phyloP scores from a whole-genome alignment of 2,888 invertebrate genomes.

The Lampropteryx suffumata region DNA sequence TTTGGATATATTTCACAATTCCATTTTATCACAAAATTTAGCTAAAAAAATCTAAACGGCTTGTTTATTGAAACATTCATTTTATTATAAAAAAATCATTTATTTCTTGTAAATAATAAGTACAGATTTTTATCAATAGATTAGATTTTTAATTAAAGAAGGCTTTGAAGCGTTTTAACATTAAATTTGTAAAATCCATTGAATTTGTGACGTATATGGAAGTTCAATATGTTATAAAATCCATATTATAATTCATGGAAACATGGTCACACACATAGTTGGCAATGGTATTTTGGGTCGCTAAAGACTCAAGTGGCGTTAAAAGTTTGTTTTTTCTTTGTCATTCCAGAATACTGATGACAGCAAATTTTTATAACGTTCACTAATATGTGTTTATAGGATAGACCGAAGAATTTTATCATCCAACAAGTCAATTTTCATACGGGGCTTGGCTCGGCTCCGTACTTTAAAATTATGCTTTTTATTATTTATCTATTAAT shows the following conservation, averaged over 20 bases:
- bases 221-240: constrained; percentile 38
- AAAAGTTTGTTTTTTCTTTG: too few relatives aligned
- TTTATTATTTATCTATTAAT: constrained; percentile 1
- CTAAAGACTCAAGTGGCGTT: too few relatives aligned
- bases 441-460: background rate
- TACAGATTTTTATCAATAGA: constrained; percentile 58
- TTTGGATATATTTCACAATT: background rate
- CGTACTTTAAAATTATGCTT: constrained; percentile 8
- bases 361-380: too few relatives aligned
- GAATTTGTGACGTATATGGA: constrained; percentile 31
- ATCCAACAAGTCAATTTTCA: constrained; percentile 4
- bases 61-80: constrained; percentile 15
- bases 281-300: background rate
- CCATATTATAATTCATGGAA: constrained; percentile 48
- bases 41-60: constrained; percentile 19
- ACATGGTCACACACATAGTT: constrained; percentile 13
- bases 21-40: constrained; percentile 29
- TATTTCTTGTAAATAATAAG: constrained; percentile 59
- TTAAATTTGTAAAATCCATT: constrained; percentile 66
- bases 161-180: constrained; percentile 52
- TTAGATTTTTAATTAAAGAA: constrained; percentile 58
- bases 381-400: too few relatives aligned
- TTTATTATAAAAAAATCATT: constrained; percentile 24
- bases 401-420: too few relatives aligned
- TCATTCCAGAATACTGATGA: too few relatives aligned